These are phyloP conservation scores for Marasmarcha lunaedactyla DNA, from an alignment of 2,888 invertebrate genomes.

Conservation along the genomic window DNA sequence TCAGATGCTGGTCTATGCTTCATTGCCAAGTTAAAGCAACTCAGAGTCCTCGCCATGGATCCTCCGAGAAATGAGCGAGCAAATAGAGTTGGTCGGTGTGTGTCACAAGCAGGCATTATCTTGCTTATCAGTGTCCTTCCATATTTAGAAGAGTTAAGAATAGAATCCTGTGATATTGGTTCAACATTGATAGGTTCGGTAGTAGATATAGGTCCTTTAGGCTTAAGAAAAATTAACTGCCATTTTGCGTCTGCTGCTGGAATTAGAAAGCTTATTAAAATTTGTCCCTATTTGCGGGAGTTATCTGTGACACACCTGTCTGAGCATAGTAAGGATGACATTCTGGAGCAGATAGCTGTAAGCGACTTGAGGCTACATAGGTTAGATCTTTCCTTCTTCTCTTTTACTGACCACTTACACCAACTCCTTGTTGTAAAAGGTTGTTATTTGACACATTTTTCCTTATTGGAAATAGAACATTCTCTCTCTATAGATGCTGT, in stretches of 20 bases:
- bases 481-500: conserved; percentile 47
- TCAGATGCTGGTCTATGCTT: conserved; percentile 51
- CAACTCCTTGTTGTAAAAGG: conserved; percentile 48
- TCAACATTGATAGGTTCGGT: conserved; percentile 50
- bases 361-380: conserved; percentile 44
- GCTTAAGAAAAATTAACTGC: conserved; percentile 53
- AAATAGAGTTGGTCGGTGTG: conserved; percentile 50
- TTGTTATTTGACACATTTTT: conserved; percentile 50
- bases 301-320: conserved; percentile 56
- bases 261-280: conserved; percentile 46
- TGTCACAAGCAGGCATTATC: conserved; percentile 56
- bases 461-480: conserved; percentile 57
- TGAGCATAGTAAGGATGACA: conserved; percentile 50
- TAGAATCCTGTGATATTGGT: conserved; percentile 63
- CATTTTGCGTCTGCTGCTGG: conserved; percentile 57
- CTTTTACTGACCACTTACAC: conserved; percentile 46
- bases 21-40: conserved; percentile 43
- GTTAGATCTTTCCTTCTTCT: conserved; percentile 57
- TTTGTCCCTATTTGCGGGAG: conserved; percentile 52
- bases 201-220: conserved; percentile 42
- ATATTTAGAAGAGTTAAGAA: conserved; percentile 49
- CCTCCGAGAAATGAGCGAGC: conserved; percentile 55
- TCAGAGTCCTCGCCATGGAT: conserved; percentile 54
- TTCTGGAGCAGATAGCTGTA: conserved; percentile 44
- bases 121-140: conserved; percentile 48